Evolutionary conservation across 2,113 vertebrate genomes (phyloP), one percentile per base, ranked within the genome.

Genomic region (Conger conger): DNA sequence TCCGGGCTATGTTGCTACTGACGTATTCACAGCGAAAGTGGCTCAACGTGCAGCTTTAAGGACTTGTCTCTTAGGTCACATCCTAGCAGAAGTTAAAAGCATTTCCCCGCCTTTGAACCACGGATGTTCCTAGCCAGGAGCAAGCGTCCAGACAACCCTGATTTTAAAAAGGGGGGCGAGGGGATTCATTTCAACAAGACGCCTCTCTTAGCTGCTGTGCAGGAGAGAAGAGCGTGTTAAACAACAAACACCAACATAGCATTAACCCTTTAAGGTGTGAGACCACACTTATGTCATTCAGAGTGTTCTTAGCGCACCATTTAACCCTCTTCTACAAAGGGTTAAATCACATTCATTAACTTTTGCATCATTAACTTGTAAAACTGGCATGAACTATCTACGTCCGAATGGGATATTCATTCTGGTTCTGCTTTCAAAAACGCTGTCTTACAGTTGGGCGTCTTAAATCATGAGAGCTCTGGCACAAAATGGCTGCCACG

Each of bases 61-160:
- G 88, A 91, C 91, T 90, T 89, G 83, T 92, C 90, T 92, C 91
- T 95, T 93, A 96, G 94, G 93, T 96, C 94, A 96, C 89, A 94
- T 95, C 94, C 94, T 95, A 85, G 82, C 89, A 92, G 88, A 90
- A 94, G 94, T 95, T 93, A 94, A 92, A 93, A 89, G 87, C 93
- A 95, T 87, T 84, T 85, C 80, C 84, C 83, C 86, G 86, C 87
- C 4, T 89, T 89, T 90, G 91, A 90, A 86, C 87, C 90, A 90
- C 90, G 92, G 92, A 93, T 93, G 90, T 95, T 90, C 89, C 81
- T 89, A 53, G 90, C 93, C 89, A 85, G 87, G 60, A 91, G 93
- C 90, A 73, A 86, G 73, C 82, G 37, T 88, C 86, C 68, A 88
- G 81, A 86, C 87, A 86, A 82, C 89, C 83, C 85, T 82, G 73